Percentiles rank a stretch among this genome's conserved stretches.
These are phyloP conservation scores for Lithophane semibrunnea DNA, from an alignment of 2,888 invertebrate species.

Conservation along the genomic window DNA sequence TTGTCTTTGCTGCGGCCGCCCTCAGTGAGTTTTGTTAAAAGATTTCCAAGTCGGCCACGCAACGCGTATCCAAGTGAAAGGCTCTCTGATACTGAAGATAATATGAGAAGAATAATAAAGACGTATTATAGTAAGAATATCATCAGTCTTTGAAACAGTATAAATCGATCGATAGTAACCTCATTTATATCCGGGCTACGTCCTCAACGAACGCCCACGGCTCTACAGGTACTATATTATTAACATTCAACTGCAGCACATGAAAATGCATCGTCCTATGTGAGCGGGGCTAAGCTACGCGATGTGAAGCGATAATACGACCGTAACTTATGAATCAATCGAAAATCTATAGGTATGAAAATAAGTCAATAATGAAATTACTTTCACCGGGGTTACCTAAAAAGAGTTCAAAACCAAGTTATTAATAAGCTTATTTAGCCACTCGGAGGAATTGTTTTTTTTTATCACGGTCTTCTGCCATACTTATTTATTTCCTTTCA, in stretches of 20 bases:
- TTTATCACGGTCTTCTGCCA: background rate
- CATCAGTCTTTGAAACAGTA: background rate
- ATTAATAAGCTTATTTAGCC: background rate
- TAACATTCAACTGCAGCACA: constrained; percentile 39
- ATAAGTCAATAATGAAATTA: background rate
- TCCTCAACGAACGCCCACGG: constrained; percentile 35
- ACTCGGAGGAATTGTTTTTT: background rate
- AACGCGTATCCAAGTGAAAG: background rate
- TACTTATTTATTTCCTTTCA: background rate
- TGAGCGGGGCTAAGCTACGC: constrained; percentile 1
- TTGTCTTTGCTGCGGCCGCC: background rate
- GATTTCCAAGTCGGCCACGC: background rate
- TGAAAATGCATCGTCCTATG: background rate
- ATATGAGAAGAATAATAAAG: background rate
- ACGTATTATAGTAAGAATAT: background rate
- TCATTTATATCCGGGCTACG: constrained; percentile 29
- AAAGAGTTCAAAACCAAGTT: background rate
- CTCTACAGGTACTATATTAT: constrained; percentile 19
- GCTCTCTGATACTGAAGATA: background rate
- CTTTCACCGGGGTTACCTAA: background rate
- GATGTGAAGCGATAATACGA: background rate
- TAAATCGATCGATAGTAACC: constrained; percentile 12
- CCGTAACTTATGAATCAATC: too few relatives aligned
- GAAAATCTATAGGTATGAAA: background rate
- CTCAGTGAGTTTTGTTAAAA: background rate